A percentile compares a stretch with the other conserved stretches of the same genome.
Conservation (phyloP, 2,888 invertebrate species). For the Mylabris sibirica region DNA sequence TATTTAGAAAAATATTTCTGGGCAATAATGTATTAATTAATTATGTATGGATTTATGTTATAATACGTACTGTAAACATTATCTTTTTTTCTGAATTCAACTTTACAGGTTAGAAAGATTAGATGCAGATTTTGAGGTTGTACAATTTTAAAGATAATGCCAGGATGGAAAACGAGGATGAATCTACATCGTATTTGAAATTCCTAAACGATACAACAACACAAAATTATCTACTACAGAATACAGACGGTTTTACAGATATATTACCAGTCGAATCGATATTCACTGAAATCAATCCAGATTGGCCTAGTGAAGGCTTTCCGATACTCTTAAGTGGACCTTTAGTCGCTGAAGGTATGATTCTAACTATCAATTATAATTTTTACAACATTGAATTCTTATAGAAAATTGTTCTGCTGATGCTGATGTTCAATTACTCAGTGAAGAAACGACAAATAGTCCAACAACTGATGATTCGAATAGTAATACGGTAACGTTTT, state of each 20-base stretch:
- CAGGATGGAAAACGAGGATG: slow-evolving; percentile 42
- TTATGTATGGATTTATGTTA: too few species aligned
- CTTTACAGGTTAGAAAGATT: neutral
- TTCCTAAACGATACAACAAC: slow-evolving; percentile 50
- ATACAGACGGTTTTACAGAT: slow-evolving; percentile 48
- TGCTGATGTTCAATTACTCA: slow-evolving; percentile 20
- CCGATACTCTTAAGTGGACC: slow-evolving; percentile 52
- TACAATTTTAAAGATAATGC: neutral
- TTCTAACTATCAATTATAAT: neutral
- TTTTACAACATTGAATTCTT: neutral
- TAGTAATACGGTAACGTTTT: slow-evolving; percentile 21
- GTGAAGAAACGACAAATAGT: slow-evolving; percentile 20
- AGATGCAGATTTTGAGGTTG: too few species aligned
- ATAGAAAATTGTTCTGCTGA: slow-evolving; percentile 18
- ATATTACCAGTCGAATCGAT: slow-evolving; percentile 50
- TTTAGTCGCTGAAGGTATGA: slow-evolving; percentile 45
- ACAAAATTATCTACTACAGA: slow-evolving; percentile 50
- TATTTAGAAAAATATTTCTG: too few species aligned
- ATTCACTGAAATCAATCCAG: slow-evolving; percentile 52
- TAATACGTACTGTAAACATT: too few species aligned
- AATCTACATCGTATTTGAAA: slow-evolving; percentile 51
- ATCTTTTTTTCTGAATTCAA: neutral
- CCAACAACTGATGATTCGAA: slow-evolving; percentile 8
- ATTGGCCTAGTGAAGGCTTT: slow-evolving; percentile 53
- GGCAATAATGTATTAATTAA: too few species aligned